These are phyloP conservation scores for Montipora capitata DNA, from an alignment of 92 coral and sea anemone genomes.

Conservation along the genomic window DNA sequence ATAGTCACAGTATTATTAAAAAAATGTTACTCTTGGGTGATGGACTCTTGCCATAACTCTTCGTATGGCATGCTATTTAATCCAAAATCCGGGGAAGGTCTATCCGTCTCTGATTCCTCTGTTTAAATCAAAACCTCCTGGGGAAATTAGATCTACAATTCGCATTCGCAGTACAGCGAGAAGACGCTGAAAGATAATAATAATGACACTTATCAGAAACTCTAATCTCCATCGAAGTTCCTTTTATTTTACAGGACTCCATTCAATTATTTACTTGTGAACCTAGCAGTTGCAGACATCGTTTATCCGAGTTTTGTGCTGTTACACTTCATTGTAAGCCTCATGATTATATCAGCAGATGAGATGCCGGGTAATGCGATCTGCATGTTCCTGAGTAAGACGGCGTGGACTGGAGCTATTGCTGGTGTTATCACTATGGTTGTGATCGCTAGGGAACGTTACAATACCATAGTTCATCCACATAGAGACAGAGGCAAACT, in stretches of 20 bases:
- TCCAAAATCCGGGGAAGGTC: too few species aligned
- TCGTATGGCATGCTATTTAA: too few species aligned
- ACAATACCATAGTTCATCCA: slow-evolving; percentile 10
- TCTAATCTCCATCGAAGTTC: too few species aligned
- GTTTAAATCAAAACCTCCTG: too few species aligned
- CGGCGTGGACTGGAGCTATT: slow-evolving; percentile 12
- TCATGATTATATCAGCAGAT: background rate
- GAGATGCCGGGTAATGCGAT: background rate
- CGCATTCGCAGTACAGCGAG: too few species aligned
- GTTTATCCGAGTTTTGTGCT: background rate
- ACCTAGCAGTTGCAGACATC: slow-evolving; percentile 26
- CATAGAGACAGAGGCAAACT: background rate
- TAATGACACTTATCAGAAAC: too few species aligned
- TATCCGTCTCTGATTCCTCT: too few species aligned
- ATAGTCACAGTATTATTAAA: too few species aligned
- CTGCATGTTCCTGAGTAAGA: background rate
- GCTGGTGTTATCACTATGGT: slow-evolving; percentile 10
- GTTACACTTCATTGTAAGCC: background rate
- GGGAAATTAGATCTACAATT: too few species aligned
- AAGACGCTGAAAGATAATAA: too few species aligned
- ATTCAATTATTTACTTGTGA: slow-evolving; percentile 11
- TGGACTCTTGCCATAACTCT: too few species aligned
- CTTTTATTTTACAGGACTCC: background rate
- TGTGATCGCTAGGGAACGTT: slow-evolving; percentile 12
- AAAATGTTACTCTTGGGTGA: too few species aligned